Conservation (phyloP, 2,113 vertebrate genomes). For the Carassius gibelio region DNA sequence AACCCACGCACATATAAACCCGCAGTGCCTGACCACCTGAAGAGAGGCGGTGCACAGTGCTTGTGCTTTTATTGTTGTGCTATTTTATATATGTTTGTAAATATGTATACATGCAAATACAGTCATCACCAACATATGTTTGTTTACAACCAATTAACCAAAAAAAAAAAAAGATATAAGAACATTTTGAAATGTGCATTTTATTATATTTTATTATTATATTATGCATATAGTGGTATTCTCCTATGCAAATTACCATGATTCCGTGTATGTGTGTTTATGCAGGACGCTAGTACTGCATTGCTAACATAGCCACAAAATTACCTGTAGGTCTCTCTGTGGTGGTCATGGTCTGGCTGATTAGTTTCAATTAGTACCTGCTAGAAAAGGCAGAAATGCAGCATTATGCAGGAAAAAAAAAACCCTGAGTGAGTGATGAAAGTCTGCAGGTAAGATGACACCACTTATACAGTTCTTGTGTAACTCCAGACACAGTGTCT, state of each 20-base stretch:
- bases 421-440: background rate
- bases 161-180: background rate
- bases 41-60: background rate
- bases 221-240: too few species aligned
- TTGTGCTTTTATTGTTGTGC: background rate
- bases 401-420: background rate
- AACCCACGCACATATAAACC: background rate
- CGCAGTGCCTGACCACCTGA: background rate
- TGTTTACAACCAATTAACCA: background rate
- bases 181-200: background rate
- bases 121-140: background rate
- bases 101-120: background rate
- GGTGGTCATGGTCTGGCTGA: background rate
- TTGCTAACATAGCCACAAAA: background rate
- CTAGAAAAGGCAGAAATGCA: background rate
- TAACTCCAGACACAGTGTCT: constrained; percentile 20
- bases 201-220: background rate
- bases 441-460: constrained; percentile 28
- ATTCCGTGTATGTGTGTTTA: too few species aligned
- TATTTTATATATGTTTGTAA: background rate
- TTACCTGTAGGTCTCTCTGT: background rate
- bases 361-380: constrained; percentile 3
- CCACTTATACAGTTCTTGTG: constrained; percentile 11
- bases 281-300: background rate
- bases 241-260: too few species aligned